Evolutionary conservation across 2,888 invertebrate species (phyloP).

Genomic region (Drosophila aldrichi): DNA sequence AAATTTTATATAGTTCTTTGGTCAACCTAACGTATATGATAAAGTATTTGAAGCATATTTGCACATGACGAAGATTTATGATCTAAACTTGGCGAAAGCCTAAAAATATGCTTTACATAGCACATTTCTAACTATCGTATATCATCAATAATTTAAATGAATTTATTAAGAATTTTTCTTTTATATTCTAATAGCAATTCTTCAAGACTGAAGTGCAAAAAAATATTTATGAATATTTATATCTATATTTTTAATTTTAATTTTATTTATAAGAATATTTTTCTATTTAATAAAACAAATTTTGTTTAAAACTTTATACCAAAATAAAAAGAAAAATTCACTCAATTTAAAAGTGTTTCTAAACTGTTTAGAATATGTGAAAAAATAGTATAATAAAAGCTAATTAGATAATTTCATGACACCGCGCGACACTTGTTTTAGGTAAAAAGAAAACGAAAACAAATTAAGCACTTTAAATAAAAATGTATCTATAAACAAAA

Average conservation of each 20-base stretch:
- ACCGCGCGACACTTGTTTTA: slow-evolving; percentile 1
- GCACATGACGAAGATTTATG: neutral
- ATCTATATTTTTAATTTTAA: too few species aligned
- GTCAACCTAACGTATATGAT: neutral
- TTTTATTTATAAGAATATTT: too few species aligned
- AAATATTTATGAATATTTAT: too few species aligned
- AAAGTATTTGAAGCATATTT: neutral
- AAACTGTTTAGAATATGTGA: neutral
- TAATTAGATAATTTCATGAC: neutral
- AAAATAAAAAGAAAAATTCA: too few species aligned
- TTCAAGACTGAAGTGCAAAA: too few species aligned
- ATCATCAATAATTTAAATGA: too few species aligned
- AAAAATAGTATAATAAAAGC: neutral
- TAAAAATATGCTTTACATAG: slow-evolving; percentile 16
- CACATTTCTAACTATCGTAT: neutral
- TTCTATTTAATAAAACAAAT: too few species aligned
- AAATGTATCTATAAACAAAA: slow-evolving; percentile 9
- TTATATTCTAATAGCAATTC: too few species aligned
- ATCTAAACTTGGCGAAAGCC: neutral
- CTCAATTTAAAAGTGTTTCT: too few species aligned
- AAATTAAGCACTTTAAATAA: slow-evolving; percentile 6
- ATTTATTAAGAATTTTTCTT: too few species aligned
- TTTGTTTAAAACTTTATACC: too few species aligned
- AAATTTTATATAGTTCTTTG: neutral
- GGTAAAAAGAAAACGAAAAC: neutral